These are phyloP conservation scores for Hippocampus comes DNA, from an alignment of 2,113 vertebrate species.

Conservation along the genomic window DNA sequence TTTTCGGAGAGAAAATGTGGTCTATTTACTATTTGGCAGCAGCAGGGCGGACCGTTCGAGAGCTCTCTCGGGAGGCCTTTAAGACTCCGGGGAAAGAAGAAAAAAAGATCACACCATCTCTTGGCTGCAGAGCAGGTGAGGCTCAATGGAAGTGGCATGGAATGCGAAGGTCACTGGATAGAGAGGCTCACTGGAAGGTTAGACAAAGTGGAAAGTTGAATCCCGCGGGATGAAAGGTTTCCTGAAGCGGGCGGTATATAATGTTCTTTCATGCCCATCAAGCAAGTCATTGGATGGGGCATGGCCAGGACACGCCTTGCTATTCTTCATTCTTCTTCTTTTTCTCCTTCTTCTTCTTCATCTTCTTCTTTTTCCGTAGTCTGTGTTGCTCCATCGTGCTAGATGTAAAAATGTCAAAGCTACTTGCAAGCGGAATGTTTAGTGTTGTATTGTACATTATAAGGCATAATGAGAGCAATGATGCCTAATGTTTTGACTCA, in stretches of 20 bases:
- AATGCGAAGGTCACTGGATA: slow-evolving; percentile 26
- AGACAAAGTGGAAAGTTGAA: slow-evolving; percentile 35
- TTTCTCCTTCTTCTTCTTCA: too few species aligned
- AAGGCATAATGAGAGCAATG: too few species aligned
- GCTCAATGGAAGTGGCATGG: slow-evolving; percentile 7
- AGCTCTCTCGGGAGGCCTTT: neutral
- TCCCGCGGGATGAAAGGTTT: slow-evolving; percentile 25
- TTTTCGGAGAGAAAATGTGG: neutral
- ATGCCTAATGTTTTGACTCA: too few species aligned
- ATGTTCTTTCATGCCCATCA: slow-evolving; percentile 42
- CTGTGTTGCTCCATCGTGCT: too few species aligned
- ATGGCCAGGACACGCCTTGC: slow-evolving; percentile 19
- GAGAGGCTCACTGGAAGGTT: slow-evolving; percentile 24
- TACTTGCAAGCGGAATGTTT: too few species aligned
- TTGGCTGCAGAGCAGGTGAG: slow-evolving; percentile 19
- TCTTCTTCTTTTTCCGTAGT: neutral
- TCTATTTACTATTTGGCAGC: neutral
- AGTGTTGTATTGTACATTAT: too few species aligned
- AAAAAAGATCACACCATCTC: neutral
- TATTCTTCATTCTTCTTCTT: neutral
- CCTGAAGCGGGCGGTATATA: slow-evolving; percentile 7
- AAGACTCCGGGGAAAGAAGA: neutral
- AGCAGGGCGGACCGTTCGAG: neutral
- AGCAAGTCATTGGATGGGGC: slow-evolving; percentile 23
- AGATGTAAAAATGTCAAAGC: neutral